Evolutionary conservation across 2,113 vertebrate genomes (phyloP).

Genomic region (Cinclus mexicanus): DNA sequence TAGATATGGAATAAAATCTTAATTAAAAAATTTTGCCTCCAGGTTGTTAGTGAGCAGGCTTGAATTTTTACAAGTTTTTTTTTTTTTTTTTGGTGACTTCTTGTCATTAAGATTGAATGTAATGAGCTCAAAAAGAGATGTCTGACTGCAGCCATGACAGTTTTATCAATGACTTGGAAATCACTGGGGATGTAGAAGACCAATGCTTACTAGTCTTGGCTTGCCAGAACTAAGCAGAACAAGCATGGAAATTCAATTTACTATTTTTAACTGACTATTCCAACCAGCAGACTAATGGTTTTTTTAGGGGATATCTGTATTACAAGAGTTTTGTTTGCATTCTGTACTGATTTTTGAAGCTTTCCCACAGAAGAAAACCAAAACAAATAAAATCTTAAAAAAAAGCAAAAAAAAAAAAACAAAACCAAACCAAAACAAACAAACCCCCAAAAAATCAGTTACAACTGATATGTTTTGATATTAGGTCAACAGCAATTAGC

Average conservation of each 20-base stretch:
- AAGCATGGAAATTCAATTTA: neutral
- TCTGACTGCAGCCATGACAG: neutral
- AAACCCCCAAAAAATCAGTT: neutral
- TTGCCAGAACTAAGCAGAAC: neutral
- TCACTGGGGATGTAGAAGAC: neutral
- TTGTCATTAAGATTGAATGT: neutral
- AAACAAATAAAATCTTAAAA: neutral
- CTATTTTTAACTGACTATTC: neutral
- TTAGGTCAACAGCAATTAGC: neutral
- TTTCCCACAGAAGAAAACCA: neutral
- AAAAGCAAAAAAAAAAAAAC: neutral
- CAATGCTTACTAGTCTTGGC: neutral
- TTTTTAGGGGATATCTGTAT: neutral
- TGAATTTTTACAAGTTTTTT: neutral
- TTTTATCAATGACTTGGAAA: neutral
- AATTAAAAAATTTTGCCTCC: neutral
- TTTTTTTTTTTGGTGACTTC: neutral
- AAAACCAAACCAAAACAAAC: neutral
- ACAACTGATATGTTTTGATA: neutral
- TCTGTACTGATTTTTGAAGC: neutral
- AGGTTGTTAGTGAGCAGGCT: neutral
- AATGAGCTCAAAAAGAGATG: neutral
- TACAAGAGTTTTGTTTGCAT: neutral
- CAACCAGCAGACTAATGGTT: neutral
- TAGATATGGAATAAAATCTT: neutral